Base-by-base conservation (phyloP, 2,797 vertebrate genomes). In the Neopelma chrysocephalum region DNA sequence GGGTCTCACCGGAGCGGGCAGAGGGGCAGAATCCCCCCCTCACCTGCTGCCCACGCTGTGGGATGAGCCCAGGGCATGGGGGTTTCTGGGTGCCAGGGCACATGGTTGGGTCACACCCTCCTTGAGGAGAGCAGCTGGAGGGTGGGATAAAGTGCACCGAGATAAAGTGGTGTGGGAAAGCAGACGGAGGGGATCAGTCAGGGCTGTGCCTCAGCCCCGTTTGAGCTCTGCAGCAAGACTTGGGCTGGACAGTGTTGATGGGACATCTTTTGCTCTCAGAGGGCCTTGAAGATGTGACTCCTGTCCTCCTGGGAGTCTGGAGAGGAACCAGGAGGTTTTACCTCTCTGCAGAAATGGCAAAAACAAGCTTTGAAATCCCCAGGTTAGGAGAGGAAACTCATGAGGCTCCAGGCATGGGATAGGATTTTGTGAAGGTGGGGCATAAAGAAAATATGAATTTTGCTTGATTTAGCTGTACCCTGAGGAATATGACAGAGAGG, bases 381-480 rank as follows among this genome's bases (percentile, higher is more conserved):
- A 11, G 38, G 31, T 0, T 2, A 53, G 18, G 16, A 79, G 48
- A 48, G 34, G 40, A 87, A 81, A 25, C n/a, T 23, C 58, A 12
- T 0, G 6, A 62, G 12, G 53, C 12, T 47, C 27, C 47, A 40
- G 50, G 48, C 5, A 6, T 12, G 29, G 15, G 51, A 32, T 9
- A 31, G 40, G 82, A 58, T 54, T 79, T 42, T 26, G 42, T 45
- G 60, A 53, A 61, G 56, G 9, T 48, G 10, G 9, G 8, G 29
- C 32, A 56, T 0, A 1, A 69, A 36, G 29, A 18, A 81, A 82
- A 61, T n/a, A 8, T 0, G 19, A 38, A 29, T 70, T 85, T 82
- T 54, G 43, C 31, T 82, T 0, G 0, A 26, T 72, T 80, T 54
- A 47, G 19, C 26, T 2, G 0, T 79, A 8, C 9, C 4, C 21